phyloP scores from a whole-genome alignment of 2,888 invertebrate species.

The Rhamphomyia laevipes region DNA sequence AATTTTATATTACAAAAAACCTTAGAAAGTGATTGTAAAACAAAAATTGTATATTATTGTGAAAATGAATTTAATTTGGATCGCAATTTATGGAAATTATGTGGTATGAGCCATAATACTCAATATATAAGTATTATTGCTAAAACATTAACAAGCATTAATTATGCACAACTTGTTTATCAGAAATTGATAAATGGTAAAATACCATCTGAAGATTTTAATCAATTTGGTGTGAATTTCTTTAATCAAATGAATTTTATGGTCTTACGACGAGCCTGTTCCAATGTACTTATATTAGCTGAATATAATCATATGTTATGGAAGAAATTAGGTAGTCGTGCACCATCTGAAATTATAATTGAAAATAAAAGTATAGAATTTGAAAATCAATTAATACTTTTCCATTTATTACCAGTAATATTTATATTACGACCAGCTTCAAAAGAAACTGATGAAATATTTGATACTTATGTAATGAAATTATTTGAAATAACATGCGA shows the following conservation, averaged over 20 bases:
- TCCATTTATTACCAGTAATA: constrained; percentile 52
- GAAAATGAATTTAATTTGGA: constrained; percentile 30
- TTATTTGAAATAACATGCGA: constrained; percentile 50
- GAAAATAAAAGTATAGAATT: constrained; percentile 36
- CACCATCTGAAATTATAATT: constrained; percentile 30
- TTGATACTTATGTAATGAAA: constrained; percentile 47
- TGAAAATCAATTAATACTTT: constrained; percentile 48
- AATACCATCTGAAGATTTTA: constrained; percentile 13
- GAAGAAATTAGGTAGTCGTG: constrained; percentile 32
- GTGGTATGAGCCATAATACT: constrained; percentile 32
- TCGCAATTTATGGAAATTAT: constrained; percentile 29
- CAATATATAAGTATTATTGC: constrained; percentile 28
- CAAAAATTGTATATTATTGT: constrained; percentile 28
- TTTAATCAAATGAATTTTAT: constrained; percentile 36
- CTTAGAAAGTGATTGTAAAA: constrained; percentile 36
- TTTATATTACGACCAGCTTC: constrained; percentile 35
- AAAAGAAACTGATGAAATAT: constrained; percentile 35
- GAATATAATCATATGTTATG: constrained; percentile 37
- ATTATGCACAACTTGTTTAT: constrained; percentile 29
- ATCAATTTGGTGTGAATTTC: constrained; percentile 29
- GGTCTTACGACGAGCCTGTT: constrained; percentile 26
- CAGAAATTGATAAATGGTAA: constrained; percentile 23
- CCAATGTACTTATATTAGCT: constrained; percentile 32
- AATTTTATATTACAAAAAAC: constrained; percentile 43
- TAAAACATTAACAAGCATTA: constrained; percentile 23